A percentile compares a stretch with the other conserved stretches of the same genome.
Evolutionary conservation across 2,888 invertebrate genomes (phyloP).

Genomic region (Epinotia ramella): DNA sequence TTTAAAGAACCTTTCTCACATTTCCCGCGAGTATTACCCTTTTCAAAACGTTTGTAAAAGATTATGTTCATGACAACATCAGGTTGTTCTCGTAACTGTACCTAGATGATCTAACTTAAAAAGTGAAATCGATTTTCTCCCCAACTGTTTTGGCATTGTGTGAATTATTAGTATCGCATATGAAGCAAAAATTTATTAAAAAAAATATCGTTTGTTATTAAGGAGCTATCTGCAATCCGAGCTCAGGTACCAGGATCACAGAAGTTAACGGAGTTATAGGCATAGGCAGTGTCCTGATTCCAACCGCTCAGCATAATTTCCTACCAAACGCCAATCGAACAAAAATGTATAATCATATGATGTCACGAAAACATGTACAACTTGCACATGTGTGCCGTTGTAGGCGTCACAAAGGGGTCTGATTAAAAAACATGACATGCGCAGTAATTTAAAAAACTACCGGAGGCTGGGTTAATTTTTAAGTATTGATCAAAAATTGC

Average conservation of each 20-base stretch:
- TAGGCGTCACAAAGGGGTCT: slow-evolving; percentile 77
- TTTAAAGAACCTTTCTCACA: neutral
- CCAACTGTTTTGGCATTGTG: neutral
- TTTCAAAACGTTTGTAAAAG: neutral
- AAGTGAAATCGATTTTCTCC: neutral
- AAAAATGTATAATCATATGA: slow-evolving; percentile 42
- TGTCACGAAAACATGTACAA: slow-evolving; percentile 61
- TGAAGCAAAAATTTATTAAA: no score
- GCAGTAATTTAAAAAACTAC: slow-evolving; percentile 85
- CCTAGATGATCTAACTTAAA: neutral
- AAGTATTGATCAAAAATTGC: slow-evolving; percentile 86
- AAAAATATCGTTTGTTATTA: no score
- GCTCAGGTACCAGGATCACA: neutral
- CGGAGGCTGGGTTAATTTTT: slow-evolving; percentile 84
- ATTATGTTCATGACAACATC: neutral
- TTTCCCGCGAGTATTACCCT: neutral
- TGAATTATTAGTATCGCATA: neutral
- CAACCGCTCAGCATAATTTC: slow-evolving; percentile 32
- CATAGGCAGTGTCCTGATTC: slow-evolving; percentile 3
- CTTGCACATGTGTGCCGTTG: slow-evolving; percentile 57
- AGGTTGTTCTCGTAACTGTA: no score
- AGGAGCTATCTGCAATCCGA: neutral
- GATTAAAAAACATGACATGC: slow-evolving; percentile 86
- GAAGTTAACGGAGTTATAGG: neutral
- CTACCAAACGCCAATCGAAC: slow-evolving; percentile 39